Conservation (phyloP, 2,113 vertebrate species). For the Scopus umbretta region DNA sequence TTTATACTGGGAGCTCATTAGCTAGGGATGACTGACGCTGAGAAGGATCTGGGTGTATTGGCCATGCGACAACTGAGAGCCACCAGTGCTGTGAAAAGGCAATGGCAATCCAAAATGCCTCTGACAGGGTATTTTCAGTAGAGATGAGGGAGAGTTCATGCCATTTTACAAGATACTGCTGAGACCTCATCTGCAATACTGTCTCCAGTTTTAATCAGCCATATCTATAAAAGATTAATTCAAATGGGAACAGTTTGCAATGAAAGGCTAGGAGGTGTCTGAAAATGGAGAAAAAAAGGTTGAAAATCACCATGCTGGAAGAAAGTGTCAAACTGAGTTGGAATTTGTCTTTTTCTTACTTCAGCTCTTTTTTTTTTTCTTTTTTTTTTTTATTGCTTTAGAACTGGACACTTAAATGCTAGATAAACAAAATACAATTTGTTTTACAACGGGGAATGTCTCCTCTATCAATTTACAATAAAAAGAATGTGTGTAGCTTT, state of each 20-base stretch:
- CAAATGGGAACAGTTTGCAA: not conserved
- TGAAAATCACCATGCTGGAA: not conserved
- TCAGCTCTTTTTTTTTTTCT: not conserved
- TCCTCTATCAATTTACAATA: not conserved
- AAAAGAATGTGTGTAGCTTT: not conserved
- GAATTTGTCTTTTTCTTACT: not conserved
- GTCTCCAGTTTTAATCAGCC: conserved; percentile 9
- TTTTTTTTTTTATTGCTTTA: not conserved
- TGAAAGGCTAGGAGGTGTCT: not conserved
- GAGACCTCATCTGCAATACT: not conserved
- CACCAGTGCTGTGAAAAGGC: not conserved
- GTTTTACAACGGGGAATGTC: not conserved
- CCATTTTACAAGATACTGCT: not conserved
- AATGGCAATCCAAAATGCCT: not conserved
- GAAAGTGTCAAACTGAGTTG: not conserved
- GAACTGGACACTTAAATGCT: not conserved
- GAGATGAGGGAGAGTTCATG: not conserved
- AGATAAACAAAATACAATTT: conserved; percentile 35
- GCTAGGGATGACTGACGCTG: not conserved
- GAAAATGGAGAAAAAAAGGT: not conserved
- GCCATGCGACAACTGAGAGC: conserved; percentile 1
- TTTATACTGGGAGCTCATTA: not conserved
- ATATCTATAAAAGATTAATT: not conserved
- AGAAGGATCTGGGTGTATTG: not conserved
- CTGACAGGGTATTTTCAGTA: not conserved